A percentile compares a stretch with the other conserved stretches of the same genome.
Conservation (phyloP, 2,113 vertebrate genomes). For the Halcyon senegalensis region DNA sequence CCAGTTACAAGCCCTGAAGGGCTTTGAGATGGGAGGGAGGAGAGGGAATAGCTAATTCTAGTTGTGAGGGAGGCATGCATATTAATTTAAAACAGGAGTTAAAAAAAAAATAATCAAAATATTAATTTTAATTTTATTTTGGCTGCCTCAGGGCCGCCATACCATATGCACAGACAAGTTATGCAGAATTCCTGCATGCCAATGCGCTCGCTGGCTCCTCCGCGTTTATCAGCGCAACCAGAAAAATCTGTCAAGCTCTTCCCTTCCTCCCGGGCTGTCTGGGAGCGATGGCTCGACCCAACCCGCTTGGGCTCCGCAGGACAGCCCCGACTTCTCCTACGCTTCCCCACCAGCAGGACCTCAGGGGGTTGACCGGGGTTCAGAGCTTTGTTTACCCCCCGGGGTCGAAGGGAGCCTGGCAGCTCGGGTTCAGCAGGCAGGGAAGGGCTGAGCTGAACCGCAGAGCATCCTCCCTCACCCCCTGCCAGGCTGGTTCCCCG, state of each 20-base stretch:
- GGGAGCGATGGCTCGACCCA: neutral
- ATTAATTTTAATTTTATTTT: slow-evolving; percentile 16
- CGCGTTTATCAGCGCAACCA: neutral
- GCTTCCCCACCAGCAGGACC: accelerated
- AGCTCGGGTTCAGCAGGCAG: neutral
- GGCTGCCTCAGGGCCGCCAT: neutral
- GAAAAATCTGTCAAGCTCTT: neutral
- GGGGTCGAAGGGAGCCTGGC: accelerated
- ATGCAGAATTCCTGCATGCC: neutral
- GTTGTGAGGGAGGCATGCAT: neutral
- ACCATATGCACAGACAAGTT: neutral
- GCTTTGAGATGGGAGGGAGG: neutral
- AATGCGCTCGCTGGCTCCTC: neutral
- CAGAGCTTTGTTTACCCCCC: neutral
- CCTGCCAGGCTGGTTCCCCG: accelerated
- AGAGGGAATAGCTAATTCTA: neutral
- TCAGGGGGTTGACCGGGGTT: neutral
- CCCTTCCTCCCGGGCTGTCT: neutral
- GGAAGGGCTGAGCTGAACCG: neutral
- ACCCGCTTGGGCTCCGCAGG: neutral
- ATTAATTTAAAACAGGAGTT: neutral
- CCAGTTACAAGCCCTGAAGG: neutral
- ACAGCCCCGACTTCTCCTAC: neutral
- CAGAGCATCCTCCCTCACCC: neutral
- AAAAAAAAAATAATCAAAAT: neutral